Percentiles rank a stretch among this genome's conserved stretches.
phyloP scores from a whole-genome alignment of 2,888 invertebrate genomes.

The Stenurella melanura region DNA sequence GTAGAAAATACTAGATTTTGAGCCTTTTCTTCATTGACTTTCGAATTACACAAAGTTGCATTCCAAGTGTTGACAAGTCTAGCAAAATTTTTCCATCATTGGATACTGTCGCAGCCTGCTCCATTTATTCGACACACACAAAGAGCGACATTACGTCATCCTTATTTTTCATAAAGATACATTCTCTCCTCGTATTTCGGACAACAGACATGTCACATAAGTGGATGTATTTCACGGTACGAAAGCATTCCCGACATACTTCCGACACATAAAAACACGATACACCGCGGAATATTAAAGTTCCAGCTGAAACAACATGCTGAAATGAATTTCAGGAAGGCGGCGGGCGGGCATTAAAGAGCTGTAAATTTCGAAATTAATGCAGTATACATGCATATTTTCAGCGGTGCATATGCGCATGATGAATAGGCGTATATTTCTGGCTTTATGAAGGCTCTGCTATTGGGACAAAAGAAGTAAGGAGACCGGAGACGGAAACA shows the following conservation, averaged over 20 bases:
- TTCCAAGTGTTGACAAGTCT: too few species aligned
- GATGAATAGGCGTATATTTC: constrained; percentile 1
- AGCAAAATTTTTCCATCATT: too few species aligned
- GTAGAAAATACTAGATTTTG: too few species aligned
- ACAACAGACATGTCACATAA: neutral
- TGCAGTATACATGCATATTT: constrained; percentile 7
- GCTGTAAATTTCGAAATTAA: neutral
- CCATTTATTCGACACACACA: too few species aligned
- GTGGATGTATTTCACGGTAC: neutral
- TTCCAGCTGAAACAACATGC: neutral
- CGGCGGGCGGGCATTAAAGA: neutral
- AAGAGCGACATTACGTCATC: neutral
- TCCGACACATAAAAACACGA: neutral
- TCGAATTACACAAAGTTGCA: too few species aligned
- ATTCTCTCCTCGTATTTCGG: neutral
- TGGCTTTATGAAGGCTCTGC: neutral
- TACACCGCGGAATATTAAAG: neutral
- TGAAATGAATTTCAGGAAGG: neutral
- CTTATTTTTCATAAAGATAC: neutral
- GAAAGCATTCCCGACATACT: neutral
- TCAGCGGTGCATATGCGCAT: constrained; percentile 3
- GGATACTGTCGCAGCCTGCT: too few species aligned
- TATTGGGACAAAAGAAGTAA: neutral
- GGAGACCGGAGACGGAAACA: neutral
- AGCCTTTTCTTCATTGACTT: too few species aligned